Evolutionary conservation across 2,113 vertebrate genomes (phyloP).

Genomic region (Camarhynchus parvulus): DNA sequence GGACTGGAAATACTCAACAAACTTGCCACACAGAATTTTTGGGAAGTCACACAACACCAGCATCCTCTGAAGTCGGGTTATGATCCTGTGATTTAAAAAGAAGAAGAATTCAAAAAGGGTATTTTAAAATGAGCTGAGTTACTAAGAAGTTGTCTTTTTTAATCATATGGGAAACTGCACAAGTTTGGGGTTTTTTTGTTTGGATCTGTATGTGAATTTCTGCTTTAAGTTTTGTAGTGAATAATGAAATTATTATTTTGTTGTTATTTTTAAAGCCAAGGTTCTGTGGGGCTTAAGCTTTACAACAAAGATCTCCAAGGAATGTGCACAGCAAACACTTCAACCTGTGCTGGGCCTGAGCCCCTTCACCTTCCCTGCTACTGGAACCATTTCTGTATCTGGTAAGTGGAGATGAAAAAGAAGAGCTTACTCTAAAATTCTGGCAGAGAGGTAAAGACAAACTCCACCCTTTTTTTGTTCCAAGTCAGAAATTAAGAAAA

Average conservation of each 20-base stretch:
- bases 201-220: background rate
- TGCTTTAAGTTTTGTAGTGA: background rate
- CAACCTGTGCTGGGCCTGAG: background rate
- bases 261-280: background rate
- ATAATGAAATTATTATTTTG: accelerated
- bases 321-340: background rate
- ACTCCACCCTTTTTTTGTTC: background rate
- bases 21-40: slow-evolving; percentile 69
- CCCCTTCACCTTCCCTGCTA: background rate
- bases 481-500: background rate
- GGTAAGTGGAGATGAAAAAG: background rate
- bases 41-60: slow-evolving; percentile 78
- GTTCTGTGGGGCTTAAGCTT: background rate
- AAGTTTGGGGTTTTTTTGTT: background rate
- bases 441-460: background rate
- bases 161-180: background rate
- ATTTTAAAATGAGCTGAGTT: background rate
- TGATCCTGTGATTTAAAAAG: slow-evolving; percentile 69
- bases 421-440: background rate
- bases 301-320: background rate
- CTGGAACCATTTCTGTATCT: background rate
- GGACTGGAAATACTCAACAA: slow-evolving; percentile 73
- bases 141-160: background rate
- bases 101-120: background rate
- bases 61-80: slow-evolving; percentile 72